Percentiles rank a stretch among this genome's conserved stretches.
phyloP scores from a whole-genome alignment of 2,888 invertebrate genomes.

The Biston betularia region DNA sequence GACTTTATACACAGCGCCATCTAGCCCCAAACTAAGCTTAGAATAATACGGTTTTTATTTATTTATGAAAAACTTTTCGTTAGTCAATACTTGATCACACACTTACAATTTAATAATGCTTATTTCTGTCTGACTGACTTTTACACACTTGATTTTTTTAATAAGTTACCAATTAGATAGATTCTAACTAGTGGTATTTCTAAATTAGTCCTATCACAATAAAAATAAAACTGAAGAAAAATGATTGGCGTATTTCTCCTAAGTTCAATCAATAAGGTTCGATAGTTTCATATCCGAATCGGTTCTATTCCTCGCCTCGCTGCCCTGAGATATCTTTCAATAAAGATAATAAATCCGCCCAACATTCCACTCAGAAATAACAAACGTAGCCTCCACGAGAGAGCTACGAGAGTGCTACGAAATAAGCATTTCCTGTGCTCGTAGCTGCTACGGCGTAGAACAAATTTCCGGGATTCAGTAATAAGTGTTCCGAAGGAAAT shows the following conservation, averaged over 20 bases:
- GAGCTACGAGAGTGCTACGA: slow-evolving; percentile 25
- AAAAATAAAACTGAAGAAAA: background rate
- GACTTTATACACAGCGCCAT: no score
- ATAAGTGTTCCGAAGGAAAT: slow-evolving; percentile 28
- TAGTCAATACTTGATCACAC: no score
- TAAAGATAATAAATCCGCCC: slow-evolving; percentile 18
- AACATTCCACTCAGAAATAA: slow-evolving; percentile 21
- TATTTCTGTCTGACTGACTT: no score
- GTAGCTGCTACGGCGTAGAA: slow-evolving; percentile 29
- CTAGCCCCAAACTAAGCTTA: no score
- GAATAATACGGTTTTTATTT: no score
- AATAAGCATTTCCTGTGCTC: slow-evolving; percentile 33
- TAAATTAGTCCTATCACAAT: no score
- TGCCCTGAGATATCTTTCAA: slow-evolving; percentile 8
- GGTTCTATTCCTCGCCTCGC: slow-evolving; percentile 1
- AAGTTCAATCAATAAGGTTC: background rate
- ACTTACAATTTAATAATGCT: no score
- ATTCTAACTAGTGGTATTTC: no score
- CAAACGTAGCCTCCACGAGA: slow-evolving; percentile 24
- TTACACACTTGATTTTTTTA: no score
- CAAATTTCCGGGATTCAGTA: slow-evolving; percentile 31
- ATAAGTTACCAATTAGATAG: no score
- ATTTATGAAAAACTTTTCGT: no score
- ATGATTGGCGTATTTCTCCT: background rate
- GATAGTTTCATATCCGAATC: slow-evolving; percentile 2